Evolutionary conservation across 2,797 vertebrate genomes (phyloP).

Genomic region (Cacajao melanocephalus): DNA sequence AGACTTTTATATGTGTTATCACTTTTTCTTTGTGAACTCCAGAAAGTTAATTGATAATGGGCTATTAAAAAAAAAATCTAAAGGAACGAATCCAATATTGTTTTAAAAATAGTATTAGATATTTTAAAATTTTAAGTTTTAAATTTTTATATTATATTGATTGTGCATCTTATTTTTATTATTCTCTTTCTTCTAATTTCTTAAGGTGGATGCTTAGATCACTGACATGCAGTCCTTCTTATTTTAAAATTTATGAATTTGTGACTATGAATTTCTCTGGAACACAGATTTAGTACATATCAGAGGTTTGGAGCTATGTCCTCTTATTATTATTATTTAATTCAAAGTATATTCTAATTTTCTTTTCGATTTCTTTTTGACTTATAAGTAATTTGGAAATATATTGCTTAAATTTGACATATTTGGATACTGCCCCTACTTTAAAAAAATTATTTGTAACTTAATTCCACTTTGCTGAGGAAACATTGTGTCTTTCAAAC

Average conservation of each 20-base stretch:
- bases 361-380: neutral
- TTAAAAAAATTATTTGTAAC: neutral
- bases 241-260: neutral
- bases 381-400: neutral
- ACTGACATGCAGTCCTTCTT: neutral
- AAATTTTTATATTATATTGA: neutral
- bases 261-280: neutral
- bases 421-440: neutral
- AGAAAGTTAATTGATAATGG: neutral
- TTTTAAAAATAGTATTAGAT: neutral
- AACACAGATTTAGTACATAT: neutral
- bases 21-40: neutral
- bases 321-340: neutral
- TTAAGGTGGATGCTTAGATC: neutral
- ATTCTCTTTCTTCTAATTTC: neutral
- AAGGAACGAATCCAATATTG: neutral
- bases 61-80: neutral
- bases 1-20: neutral
- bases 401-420: neutral
- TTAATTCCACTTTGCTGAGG: neutral
- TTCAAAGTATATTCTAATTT: neutral
- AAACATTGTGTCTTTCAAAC: neutral
- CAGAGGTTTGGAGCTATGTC: neutral
- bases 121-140: neutral
- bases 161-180: neutral